phyloP scores from a whole-genome alignment of 2,113 vertebrate species.

The Podiceps cristatus region DNA sequence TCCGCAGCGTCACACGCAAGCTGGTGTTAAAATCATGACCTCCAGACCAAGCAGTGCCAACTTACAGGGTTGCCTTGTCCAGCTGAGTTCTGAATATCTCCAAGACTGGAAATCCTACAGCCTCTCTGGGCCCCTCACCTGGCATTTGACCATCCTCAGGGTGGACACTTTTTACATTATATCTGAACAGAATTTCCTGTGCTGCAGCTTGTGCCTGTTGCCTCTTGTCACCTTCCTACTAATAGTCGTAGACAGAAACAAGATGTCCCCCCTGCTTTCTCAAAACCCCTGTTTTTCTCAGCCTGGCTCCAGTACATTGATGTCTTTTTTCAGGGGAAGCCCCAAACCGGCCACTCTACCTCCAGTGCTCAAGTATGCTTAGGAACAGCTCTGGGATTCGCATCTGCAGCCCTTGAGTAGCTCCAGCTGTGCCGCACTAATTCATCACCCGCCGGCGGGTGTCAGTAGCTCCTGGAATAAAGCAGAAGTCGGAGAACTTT shows the following conservation, averaged over 20 bases:
- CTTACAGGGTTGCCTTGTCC: neutral
- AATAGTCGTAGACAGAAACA: neutral
- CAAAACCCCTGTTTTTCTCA: neutral
- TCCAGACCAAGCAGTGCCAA: neutral
- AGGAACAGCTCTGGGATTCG: neutral
- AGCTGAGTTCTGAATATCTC: neutral
- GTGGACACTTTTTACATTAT: neutral
- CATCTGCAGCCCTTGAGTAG: neutral
- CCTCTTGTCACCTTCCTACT: neutral
- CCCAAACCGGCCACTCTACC: neutral
- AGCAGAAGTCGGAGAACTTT: constrained; percentile 2
- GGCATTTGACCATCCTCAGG: neutral
- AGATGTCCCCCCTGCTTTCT: neutral
- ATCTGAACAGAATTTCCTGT: neutral
- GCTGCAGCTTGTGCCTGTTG: neutral
- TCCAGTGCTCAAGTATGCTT: fast-evolving
- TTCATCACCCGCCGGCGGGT: neutral
- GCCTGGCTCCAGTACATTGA: neutral
- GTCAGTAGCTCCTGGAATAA: constrained; percentile 28
- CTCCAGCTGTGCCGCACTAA: constrained; percentile 25
- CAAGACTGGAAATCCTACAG: neutral
- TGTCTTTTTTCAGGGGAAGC: neutral
- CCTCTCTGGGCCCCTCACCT: neutral
- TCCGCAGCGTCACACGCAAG: neutral
- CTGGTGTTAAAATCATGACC: neutral